A percentile compares a stretch with the other conserved stretches of the same genome.
These are phyloP conservation scores for Lasioglossum leucozonium DNA, from an alignment of 2,888 invertebrate species.

Conservation along the genomic window DNA sequence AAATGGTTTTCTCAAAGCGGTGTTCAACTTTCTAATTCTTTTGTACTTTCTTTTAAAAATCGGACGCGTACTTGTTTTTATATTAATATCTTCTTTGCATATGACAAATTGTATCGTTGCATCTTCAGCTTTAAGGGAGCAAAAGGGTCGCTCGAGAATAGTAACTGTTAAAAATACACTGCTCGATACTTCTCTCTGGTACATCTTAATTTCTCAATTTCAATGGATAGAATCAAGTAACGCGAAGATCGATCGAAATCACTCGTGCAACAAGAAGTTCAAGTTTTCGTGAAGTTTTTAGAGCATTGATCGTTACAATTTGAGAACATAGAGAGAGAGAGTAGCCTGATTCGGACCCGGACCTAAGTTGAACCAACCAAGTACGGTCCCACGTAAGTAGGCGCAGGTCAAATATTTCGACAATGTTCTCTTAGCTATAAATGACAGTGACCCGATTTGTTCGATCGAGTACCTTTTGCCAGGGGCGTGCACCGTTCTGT, in stretches of 20 bases:
- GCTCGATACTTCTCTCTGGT: neutral
- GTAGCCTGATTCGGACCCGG: neutral
- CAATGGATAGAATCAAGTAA: neutral
- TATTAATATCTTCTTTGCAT: neutral
- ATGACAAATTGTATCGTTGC: neutral
- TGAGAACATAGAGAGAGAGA: neutral
- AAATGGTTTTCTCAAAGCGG: neutral
- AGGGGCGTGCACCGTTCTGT: constrained; percentile 6
- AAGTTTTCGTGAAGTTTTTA: neutral
- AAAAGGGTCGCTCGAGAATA: neutral
- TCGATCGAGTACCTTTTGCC: constrained; percentile 4
- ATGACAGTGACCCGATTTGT: neutral
- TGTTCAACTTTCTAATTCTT: neutral
- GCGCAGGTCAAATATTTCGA: neutral
- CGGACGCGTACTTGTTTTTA: neutral
- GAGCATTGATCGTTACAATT: neutral
- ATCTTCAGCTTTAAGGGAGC: neutral
- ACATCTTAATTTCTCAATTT: neutral
- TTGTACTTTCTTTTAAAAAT: neutral
- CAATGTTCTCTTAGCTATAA: neutral
- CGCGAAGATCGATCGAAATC: neutral
- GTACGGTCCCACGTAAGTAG: neutral
- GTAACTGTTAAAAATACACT: neutral
- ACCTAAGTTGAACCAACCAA: neutral
- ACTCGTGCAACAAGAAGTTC: neutral